Evolutionary conservation across 1,140 invertebrate species (phyloP).

Genomic region (Contarinia nasturtii): DNA sequence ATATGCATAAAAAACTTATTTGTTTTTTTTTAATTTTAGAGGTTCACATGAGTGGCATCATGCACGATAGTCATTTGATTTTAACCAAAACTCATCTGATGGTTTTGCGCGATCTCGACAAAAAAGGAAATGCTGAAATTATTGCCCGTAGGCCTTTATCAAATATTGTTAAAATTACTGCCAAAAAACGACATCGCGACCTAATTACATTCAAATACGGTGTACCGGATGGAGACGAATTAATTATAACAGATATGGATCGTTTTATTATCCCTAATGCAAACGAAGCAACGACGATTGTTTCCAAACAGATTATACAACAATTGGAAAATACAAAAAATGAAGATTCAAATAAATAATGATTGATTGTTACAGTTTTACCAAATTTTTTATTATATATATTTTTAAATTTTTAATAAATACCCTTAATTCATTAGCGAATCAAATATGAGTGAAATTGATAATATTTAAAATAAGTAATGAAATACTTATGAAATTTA

Average conservation of each 20-base stretch:
- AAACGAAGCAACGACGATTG: slow-evolving; percentile 51
- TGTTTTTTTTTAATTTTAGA: too few species aligned
- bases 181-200: slow-evolving; percentile 81
- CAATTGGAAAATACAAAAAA: slow-evolving; percentile 22
- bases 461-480: too few species aligned
- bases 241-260: slow-evolving; percentile 58
- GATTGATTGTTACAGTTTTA: not conserved
- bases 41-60: slow-evolving; percentile 69
- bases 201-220: slow-evolving; percentile 77
- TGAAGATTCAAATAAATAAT: not conserved
- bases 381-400: not conserved
- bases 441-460: too few species aligned
- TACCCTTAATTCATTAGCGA: not conserved
- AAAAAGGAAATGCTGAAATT: slow-evolving; percentile 58
- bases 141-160: slow-evolving; percentile 68
- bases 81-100: slow-evolving; percentile 78
- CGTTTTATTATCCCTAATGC: slow-evolving; percentile 82
- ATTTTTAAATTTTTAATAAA: not conserved
- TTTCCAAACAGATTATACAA: slow-evolving; percentile 34
- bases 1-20: too few species aligned
- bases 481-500: too few species aligned
- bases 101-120: slow-evolving; percentile 62
- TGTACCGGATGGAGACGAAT: slow-evolving; percentile 17
- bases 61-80: slow-evolving; percentile 69
- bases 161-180: slow-evolving; percentile 88